A percentile compares a stretch with the other conserved stretches of the same genome.
Evolutionary conservation across 2,113 vertebrate species (phyloP).

Genomic region (Apteryx owenii): DNA sequence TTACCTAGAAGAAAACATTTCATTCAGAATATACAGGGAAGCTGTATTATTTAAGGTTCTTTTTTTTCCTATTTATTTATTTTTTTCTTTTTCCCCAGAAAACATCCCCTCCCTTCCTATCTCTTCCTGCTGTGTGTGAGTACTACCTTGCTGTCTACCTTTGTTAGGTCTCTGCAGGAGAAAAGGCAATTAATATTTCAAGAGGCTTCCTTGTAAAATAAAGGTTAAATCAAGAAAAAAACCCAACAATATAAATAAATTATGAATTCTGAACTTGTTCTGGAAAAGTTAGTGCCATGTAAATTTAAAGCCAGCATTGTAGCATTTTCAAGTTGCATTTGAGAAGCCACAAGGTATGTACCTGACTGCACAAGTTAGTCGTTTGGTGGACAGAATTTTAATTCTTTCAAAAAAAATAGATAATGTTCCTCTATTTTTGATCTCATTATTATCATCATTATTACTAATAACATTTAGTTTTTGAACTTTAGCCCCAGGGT

Average conservation of each 20-base stretch:
- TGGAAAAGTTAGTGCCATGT: slow-evolving; percentile 7
- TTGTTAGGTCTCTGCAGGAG: neutral
- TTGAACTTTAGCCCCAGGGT: neutral
- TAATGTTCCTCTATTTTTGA: neutral
- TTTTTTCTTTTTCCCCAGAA: neutral
- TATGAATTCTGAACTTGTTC: slow-evolving; percentile 48
- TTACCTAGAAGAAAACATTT: neutral
- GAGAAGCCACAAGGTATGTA: neutral
- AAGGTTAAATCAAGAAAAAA: slow-evolving; percentile 46
- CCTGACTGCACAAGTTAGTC: neutral
- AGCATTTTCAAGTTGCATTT: neutral
- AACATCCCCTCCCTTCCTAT: neutral
- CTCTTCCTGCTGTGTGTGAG: neutral
- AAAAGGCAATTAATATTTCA: slow-evolving; percentile 35
- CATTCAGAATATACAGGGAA: neutral
- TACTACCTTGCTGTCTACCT: neutral
- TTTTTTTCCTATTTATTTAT: neutral
- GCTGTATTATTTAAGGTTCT: neutral
- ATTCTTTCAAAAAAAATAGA: neutral
- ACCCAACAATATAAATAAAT: slow-evolving; percentile 47
- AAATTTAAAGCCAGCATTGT: slow-evolving; percentile 10
- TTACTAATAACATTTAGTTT: neutral
- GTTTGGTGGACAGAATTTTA: neutral
- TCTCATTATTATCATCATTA: neutral
- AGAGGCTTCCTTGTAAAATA: slow-evolving; percentile 44